phyloP scores from a whole-genome alignment of 2,797 vertebrate species.

The Hemitrygon akajei region DNA sequence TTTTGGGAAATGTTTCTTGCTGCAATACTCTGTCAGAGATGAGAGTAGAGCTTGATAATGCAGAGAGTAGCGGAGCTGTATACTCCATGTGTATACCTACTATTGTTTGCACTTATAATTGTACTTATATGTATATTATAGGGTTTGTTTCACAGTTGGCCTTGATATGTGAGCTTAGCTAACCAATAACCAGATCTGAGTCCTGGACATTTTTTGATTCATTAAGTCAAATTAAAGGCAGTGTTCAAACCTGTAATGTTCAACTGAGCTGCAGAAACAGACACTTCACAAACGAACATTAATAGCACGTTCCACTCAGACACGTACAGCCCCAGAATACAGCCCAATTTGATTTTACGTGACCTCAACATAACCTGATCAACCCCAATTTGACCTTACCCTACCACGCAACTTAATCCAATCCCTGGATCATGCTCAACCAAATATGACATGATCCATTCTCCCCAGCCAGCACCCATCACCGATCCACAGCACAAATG shows the following conservation, averaged over 20 bases:
- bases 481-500: neutral
- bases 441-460: neutral
- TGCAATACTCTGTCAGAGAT: neutral
- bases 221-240: too few species aligned
- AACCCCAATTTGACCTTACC: neutral
- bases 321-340: too few species aligned
- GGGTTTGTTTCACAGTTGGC: neutral
- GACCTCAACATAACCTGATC: neutral
- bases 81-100: neutral
- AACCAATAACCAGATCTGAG: neutral
- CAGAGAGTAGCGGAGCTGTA: neutral
- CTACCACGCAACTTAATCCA: neutral
- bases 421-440: neutral
- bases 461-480: neutral
- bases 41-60: neutral
- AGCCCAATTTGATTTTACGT: neutral
- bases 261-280: neutral
- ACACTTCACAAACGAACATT: neutral
- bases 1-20: neutral
- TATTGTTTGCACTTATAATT: neutral
- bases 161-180: neutral
- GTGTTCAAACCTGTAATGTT: neutral
- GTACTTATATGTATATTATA: too few species aligned
- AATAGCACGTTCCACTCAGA: neutral
- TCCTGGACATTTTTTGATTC: neutral